These are phyloP conservation scores for Trichonephila clavipes DNA, from an alignment of 1,140 invertebrate genomes.

Conservation along the genomic window DNA sequence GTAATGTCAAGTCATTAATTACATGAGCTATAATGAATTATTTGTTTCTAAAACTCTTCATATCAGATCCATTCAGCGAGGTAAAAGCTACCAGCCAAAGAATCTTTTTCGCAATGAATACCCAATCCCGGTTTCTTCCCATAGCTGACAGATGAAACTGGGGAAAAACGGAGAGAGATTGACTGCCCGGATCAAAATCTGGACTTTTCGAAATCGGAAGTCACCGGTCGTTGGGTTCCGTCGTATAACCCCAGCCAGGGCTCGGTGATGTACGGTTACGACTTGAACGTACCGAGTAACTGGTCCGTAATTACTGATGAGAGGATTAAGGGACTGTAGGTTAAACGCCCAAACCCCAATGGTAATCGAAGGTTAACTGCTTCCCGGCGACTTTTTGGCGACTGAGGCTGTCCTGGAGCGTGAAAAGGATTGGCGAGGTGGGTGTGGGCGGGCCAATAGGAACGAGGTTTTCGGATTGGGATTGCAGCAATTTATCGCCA, in stretches of 20 bases:
- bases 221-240: conserved; percentile 69
- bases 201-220: conserved; percentile 71
- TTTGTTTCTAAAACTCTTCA: too few species aligned
- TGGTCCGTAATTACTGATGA: conserved; percentile 74
- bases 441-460: background rate
- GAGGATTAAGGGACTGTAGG: conserved; percentile 69
- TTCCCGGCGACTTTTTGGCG: conserved; percentile 73
- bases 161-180: conserved; percentile 48
- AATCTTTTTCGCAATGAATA: conserved; percentile 42
- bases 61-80: background rate
- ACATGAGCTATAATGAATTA: too few species aligned
- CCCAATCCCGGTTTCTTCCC: conserved; percentile 28
- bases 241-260: background rate
- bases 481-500: conserved; percentile 29
- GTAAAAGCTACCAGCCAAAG: background rate
- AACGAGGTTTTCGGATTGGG: background rate
- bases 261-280: conserved; percentile 70
- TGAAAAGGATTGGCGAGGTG: conserved; percentile 53
- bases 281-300: conserved; percentile 61
- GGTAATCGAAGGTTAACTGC: conserved; percentile 75
- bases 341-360: conserved; percentile 68
- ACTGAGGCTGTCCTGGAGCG: conserved; percentile 40
- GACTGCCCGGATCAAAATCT: conserved; percentile 73
- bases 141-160: conserved; percentile 11
- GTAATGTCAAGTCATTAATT: too few species aligned